A percentile compares a stretch with the other conserved stretches of the same genome.
These are phyloP conservation scores for Agrotis clavis DNA, from an alignment of 2,888 invertebrate genomes.

Conservation along the genomic window DNA sequence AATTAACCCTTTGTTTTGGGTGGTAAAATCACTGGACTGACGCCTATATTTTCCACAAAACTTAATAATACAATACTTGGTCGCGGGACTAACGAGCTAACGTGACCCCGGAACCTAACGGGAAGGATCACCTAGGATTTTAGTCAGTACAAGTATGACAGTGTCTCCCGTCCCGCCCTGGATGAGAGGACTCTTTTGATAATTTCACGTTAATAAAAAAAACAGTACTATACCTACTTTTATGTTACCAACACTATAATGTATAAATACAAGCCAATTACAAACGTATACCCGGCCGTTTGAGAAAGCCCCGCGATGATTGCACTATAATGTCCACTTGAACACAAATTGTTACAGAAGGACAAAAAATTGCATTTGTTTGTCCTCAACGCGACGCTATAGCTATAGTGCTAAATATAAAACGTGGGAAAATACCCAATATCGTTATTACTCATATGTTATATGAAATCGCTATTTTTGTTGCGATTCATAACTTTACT, in stretches of 20 bases:
- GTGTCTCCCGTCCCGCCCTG: too few relatives aligned
- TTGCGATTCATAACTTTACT: constrained; percentile 7
- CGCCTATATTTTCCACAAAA: neutral
- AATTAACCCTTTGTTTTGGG: too few relatives aligned
- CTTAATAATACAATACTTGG: too few relatives aligned
- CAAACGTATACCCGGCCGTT: neutral
- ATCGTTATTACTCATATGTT: constrained; percentile 22
- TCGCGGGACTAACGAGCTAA: too few relatives aligned
- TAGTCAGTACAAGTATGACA: too few relatives aligned
- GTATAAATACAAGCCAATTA: neutral
- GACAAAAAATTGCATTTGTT: neutral
- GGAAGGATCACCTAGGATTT: too few relatives aligned
- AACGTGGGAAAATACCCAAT: constrained; percentile 43
- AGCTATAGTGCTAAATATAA: constrained; percentile 30
- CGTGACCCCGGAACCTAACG: too few relatives aligned
- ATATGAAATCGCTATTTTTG: neutral
- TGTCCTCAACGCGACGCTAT: constrained; percentile 26
- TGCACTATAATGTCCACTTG: neutral
- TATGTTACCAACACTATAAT: too few relatives aligned
- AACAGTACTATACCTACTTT: too few relatives aligned
- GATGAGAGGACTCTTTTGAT: too few relatives aligned
- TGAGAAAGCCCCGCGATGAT: neutral
- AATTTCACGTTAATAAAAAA: too few relatives aligned
- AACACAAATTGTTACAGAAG: neutral
- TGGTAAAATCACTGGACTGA: too few relatives aligned